phyloP scores from a whole-genome alignment of 2,113 vertebrate species.

The Microcebus ravelobensis region DNA sequence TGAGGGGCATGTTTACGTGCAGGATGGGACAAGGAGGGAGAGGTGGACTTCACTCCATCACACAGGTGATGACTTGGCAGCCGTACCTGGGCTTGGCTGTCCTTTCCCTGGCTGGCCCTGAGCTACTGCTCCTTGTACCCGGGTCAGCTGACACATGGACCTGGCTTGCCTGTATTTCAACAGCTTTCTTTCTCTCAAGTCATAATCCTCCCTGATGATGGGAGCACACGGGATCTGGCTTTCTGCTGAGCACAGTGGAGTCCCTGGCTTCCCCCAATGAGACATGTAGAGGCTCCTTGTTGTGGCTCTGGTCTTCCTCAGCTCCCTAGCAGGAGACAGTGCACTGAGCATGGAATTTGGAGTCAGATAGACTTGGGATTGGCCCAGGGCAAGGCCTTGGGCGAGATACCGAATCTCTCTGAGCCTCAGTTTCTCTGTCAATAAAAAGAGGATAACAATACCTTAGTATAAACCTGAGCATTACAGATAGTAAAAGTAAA shows the following conservation, averaged over 20 bases:
- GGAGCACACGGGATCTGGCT: neutral
- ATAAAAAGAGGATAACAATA: neutral
- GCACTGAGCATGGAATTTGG: neutral
- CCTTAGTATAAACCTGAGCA: neutral
- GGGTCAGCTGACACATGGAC: neutral
- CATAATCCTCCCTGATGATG: neutral
- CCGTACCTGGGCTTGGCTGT: neutral
- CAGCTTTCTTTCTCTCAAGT: neutral
- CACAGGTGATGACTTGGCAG: neutral
- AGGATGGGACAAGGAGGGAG: neutral
- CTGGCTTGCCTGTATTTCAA: neutral
- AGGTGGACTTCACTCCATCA: neutral
- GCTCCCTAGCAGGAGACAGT: neutral
- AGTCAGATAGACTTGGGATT: neutral
- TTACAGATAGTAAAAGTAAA: neutral
- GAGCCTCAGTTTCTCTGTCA: neutral
- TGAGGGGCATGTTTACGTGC: neutral
- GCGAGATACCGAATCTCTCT: neutral
- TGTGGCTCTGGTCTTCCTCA: neutral
- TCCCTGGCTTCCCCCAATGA: neutral
- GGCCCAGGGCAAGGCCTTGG: neutral
- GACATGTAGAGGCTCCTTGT: neutral
- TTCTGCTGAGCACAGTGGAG: too few species aligned
- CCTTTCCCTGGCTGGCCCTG: slow-evolving; percentile 1
- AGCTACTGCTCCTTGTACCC: neutral